These are phyloP conservation scores for Sebastes schlegelii DNA, from an alignment of 2,113 vertebrate genomes.

Conservation along the genomic window DNA sequence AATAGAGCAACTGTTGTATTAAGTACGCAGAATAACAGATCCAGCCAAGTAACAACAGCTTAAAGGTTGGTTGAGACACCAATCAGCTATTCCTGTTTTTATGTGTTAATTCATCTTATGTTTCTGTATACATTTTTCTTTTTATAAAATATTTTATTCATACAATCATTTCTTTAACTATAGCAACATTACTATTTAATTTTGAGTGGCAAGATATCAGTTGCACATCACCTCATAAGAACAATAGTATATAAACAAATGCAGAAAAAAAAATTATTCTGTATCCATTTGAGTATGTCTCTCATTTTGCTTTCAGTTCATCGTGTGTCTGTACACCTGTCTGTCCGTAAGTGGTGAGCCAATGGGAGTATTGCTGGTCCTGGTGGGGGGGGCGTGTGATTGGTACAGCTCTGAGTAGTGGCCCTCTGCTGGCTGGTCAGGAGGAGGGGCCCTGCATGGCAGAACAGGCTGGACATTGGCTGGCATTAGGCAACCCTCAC, in stretches of 20 bases:
- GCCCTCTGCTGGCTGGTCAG: slow-evolving; percentile 77
- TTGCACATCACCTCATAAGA: slow-evolving; percentile 90
- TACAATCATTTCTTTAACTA: slow-evolving; percentile 96
- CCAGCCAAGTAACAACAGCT: slow-evolving; percentile 79
- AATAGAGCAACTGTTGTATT: slow-evolving; percentile 82
- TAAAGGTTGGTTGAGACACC: slow-evolving; percentile 85
- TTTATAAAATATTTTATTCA: slow-evolving; percentile 99
- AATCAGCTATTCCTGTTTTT: slow-evolving; percentile 77
- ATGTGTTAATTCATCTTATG: slow-evolving; percentile 87
- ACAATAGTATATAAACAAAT: slow-evolving; percentile 99
- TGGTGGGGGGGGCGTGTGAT: slow-evolving; percentile 81
- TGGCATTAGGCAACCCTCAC: slow-evolving; percentile 80
- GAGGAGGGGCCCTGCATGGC: slow-evolving; percentile 75
- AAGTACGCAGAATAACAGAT: slow-evolving; percentile 82
- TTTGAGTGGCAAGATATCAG: slow-evolving; percentile 91
- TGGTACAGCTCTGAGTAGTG: slow-evolving; percentile 86
- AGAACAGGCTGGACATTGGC: slow-evolving; percentile 72
- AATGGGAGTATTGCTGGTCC: slow-evolving; percentile 97
- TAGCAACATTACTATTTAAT: slow-evolving; percentile 94
- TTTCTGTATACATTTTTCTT: slow-evolving; percentile 91
- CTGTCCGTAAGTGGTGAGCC: slow-evolving; percentile 84
- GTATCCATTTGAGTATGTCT: slow-evolving; percentile 90
- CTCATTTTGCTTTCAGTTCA: slow-evolving; percentile 85
- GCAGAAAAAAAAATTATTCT: slow-evolving; percentile 90
- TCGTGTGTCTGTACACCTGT: slow-evolving; percentile 92